A percentile compares a stretch with the other conserved stretches of the same genome.
Conservation (phyloP, 2,797 vertebrate genomes). For the Sphaeramia orbicularis region DNA sequence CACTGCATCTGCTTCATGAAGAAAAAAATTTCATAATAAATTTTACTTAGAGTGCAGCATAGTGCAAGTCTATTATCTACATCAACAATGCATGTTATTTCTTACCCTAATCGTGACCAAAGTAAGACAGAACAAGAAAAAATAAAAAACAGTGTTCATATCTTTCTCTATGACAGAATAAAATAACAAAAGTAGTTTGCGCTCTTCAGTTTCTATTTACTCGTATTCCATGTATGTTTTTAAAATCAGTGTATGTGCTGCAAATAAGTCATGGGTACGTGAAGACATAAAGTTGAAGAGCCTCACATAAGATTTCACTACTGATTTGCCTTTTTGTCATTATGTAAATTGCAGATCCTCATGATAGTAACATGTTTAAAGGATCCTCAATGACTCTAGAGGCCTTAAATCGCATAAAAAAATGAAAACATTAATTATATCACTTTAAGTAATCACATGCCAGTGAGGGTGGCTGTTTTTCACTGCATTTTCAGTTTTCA, state of each 20-base stretch:
- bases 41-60: background rate
- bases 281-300: too few species aligned
- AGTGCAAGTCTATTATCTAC: too few species aligned
- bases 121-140: background rate
- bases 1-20: constrained; percentile 18
- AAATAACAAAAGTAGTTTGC: too few species aligned
- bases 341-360: too few species aligned
- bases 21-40: background rate
- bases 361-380: constrained; percentile 10
- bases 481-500: background rate
- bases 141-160: background rate
- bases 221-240: too few species aligned
- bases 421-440: constrained; percentile 5
- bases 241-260: too few species aligned
- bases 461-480: background rate
- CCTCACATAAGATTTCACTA: too few species aligned
- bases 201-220: background rate
- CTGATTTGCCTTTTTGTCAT: too few species aligned
- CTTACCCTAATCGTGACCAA: background rate
- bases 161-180: background rate
- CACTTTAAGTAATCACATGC: background rate
- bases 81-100: too few species aligned
- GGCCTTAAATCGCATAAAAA: background rate
- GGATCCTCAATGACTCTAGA: background rate
- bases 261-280: too few species aligned